Conservation (phyloP, 2,888 invertebrate genomes). For the Dicyrtoma fusca region DNA sequence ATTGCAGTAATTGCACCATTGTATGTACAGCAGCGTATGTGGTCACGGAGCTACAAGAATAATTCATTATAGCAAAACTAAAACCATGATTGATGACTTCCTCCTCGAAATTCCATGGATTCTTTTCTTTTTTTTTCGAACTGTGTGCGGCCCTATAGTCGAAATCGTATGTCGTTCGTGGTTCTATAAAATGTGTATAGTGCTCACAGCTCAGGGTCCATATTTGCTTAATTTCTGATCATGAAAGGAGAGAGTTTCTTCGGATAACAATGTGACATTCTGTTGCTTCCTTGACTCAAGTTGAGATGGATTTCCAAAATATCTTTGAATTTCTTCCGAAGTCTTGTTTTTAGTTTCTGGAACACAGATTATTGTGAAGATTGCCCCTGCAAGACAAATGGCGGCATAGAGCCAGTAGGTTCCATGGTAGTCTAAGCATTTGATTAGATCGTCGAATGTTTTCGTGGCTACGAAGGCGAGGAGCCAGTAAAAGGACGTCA, state of each 20-base stretch:
- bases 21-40: too few species aligned
- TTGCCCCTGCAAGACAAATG: conserved; percentile 41
- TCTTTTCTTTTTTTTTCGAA: too few species aligned
- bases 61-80: too few species aligned
- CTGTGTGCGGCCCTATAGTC: too few species aligned
- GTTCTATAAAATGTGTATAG: background rate
- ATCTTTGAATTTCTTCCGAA: conserved; percentile 68
- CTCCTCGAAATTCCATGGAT: too few species aligned
- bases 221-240: conserved; percentile 15
- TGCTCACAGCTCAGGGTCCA: background rate
- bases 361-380: conserved; percentile 62
- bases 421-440: conserved; percentile 64
- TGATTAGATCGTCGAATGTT: conserved; percentile 57
- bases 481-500: conserved; percentile 76
- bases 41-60: too few species aligned
- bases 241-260: conserved; percentile 9
- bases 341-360: conserved; percentile 84
- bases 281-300: conserved; percentile 15
- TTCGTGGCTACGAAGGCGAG: conserved; percentile 67
- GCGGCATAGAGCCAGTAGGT: conserved; percentile 49
- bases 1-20: too few species aligned
- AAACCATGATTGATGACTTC: too few species aligned
- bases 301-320: conserved; percentile 8
- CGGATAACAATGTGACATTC: conserved; percentile 5
- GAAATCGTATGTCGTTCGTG: background rate